Evolutionary conservation across 1,140 invertebrate species (phyloP).

Genomic region (Dinothrombium tinctorium): DNA sequence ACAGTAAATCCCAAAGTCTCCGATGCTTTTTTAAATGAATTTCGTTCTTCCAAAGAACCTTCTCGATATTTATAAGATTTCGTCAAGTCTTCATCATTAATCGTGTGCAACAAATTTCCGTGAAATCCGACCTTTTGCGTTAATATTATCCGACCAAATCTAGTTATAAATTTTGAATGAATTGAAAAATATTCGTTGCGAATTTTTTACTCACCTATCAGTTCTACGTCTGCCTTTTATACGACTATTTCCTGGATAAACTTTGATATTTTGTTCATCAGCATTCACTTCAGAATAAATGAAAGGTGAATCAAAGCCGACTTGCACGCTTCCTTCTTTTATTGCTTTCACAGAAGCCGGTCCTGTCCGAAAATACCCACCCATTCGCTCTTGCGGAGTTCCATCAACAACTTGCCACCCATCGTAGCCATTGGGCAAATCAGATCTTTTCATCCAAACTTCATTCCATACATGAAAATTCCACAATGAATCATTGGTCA

Average conservation of each 20-base stretch:
- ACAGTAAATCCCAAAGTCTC: conserved; percentile 24
- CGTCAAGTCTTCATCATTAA: conserved; percentile 52
- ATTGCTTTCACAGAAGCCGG: conserved; percentile 45
- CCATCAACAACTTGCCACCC: conserved; percentile 86
- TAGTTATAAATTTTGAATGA: conserved; percentile 19
- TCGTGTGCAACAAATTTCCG: conserved; percentile 24
- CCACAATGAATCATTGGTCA: conserved; percentile 16
- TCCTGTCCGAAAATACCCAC: conserved; percentile 46
- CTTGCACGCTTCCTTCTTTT: conserved; percentile 48
- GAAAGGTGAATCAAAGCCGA: conserved; percentile 53
- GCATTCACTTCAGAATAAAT: conserved; percentile 64
- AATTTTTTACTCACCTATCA: conserved; percentile 16
- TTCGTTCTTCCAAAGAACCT: conserved; percentile 42
- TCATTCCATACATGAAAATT: conserved; percentile 94
- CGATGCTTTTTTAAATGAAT: conserved; percentile 48
- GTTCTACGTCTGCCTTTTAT: conserved; percentile 15
- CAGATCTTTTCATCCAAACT: conserved; percentile 66
- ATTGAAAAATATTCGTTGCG: not conserved
- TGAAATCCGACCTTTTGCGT: conserved; percentile 53
- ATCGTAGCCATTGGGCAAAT: conserved; percentile 34
- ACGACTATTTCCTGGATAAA: conserved; percentile 14
- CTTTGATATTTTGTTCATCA: conserved; percentile 37
- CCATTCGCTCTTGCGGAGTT: conserved; percentile 61
- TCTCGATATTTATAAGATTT: conserved; percentile 66
- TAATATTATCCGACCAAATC: conserved; percentile 59